These are phyloP conservation scores for Austrolebias charrua DNA, from an alignment of 2,797 vertebrate species.

Conservation along the genomic window DNA sequence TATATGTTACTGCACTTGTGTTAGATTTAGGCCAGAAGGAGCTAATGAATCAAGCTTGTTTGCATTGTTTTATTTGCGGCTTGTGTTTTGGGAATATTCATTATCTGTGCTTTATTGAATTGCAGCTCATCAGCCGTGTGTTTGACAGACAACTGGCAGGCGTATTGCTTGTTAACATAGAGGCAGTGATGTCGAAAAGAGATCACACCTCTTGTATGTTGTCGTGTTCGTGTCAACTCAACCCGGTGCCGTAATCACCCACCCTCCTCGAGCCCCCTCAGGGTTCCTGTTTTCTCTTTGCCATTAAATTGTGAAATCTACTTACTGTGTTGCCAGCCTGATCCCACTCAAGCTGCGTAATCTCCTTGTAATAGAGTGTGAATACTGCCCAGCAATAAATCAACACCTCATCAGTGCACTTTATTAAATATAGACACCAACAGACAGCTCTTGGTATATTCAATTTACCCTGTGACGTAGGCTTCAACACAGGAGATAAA, in stretches of 20 bases:
- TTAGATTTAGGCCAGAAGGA: conserved; percentile 44
- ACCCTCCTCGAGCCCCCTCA: conserved; percentile 55
- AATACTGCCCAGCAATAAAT: conserved; percentile 85
- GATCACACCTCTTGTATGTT: conserved; percentile 72
- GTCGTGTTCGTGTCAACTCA: conserved; percentile 75
- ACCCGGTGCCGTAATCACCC: conserved; percentile 55
- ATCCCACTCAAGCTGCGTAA: conserved; percentile 83
- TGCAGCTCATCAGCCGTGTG: conserved; percentile 57
- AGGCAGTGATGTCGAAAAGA: conserved; percentile 61
- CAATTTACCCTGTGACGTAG: conserved; percentile 85
- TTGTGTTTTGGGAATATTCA: conserved; percentile 66
- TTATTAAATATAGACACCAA: conserved; percentile 88
- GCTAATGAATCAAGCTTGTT: conserved; percentile 53
- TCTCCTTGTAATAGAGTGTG: conserved; percentile 86
- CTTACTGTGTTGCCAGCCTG: conserved; percentile 81
- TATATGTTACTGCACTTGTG: not conserved
- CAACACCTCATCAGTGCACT: conserved; percentile 84
- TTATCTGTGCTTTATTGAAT: conserved; percentile 67
- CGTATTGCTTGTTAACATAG: conserved; percentile 62
- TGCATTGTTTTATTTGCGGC: conserved; percentile 56
- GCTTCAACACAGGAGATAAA: conserved; percentile 80
- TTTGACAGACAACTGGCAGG: conserved; percentile 65
- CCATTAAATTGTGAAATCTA: conserved; percentile 85
- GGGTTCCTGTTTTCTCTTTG: conserved; percentile 80
- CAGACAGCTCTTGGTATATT: conserved; percentile 86